A percentile compares a stretch with the other conserved stretches of the same genome.
These are phyloP conservation scores for Atrichornis clamosus DNA, from an alignment of 2,113 vertebrate genomes.

Conservation along the genomic window DNA sequence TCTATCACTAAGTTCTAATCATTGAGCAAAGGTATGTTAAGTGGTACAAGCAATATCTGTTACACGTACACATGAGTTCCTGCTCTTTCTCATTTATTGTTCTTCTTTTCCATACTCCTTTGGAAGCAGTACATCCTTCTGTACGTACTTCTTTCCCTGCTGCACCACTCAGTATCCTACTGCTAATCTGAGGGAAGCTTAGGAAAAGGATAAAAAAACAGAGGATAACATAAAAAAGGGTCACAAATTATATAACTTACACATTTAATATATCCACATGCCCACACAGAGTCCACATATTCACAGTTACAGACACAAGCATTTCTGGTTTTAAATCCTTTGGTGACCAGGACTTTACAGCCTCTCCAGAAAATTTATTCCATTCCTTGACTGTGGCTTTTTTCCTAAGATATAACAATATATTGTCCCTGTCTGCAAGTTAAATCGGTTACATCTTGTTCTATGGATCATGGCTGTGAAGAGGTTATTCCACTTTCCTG, in stretches of 20 bases:
- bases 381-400: neutral
- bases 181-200: neutral
- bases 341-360: neutral
- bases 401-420: neutral
- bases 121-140: accelerated
- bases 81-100: neutral
- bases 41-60: neutral
- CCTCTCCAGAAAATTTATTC: neutral
- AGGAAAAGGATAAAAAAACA: neutral
- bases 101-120: neutral
- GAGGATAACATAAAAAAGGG: neutral
- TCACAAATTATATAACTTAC: neutral
- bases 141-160: neutral
- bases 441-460: neutral
- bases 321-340: neutral
- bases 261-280: neutral
- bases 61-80: neutral
- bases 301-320: neutral
- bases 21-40: neutral
- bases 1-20: neutral
- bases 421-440: neutral
- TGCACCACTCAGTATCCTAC: neutral
- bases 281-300: neutral
- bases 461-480: neutral
- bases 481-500: neutral